Base-by-base conservation (phyloP, 2,113 vertebrate species). In the Chloebia gouldiae region DNA sequence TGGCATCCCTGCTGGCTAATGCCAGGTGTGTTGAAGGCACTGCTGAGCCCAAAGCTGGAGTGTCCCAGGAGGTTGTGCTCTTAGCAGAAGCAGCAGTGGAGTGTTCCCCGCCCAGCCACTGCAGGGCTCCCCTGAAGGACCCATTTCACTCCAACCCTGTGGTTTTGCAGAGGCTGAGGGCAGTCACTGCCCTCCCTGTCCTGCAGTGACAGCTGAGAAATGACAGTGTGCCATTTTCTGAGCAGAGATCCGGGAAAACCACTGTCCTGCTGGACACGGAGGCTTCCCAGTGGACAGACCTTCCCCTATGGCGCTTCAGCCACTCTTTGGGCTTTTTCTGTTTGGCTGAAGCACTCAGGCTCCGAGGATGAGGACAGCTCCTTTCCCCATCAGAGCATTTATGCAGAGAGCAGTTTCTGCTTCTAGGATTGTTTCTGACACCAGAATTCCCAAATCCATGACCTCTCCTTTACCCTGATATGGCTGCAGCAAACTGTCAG, bases 101-200 rank as follows among this genome's bases (percentile, higher is more conserved):
- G 11, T 13, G 49, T 9, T 39, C n/a, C 13, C 40, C 47, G 35
- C 44, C 23, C 45, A 9, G 3, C 13, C 11, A 1, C 14, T 13
- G 45, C 78, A 51, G 73, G 3, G 35, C 11, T 47, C 59, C 53
- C 27, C n/a, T 8, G 47, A 39, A 1, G 9, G 24, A 22, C 17
- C 0, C 4, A 20, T 64, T 53, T 24, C 56, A 6, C 44, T 11
- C 28, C 5, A 2, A 7, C 33, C 25, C 42, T 3, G 45, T 2
- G 20, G n/a, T 7, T 30, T 7, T n/a, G 40, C 31, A 70, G 56
- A 39, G 50, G 33, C n/a, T 17, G 30, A 60, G 56, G 78, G 51
- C 45, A 44, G 15, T 20, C 42, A 7, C 37, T 42, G 70, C 28
- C 21, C 63, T 50, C 30, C 30, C 42, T 35, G 30, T 31, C 42